Evolutionary conservation across 1,140 invertebrate species (phyloP).

Genomic region (Hesperophylax magnus): DNA sequence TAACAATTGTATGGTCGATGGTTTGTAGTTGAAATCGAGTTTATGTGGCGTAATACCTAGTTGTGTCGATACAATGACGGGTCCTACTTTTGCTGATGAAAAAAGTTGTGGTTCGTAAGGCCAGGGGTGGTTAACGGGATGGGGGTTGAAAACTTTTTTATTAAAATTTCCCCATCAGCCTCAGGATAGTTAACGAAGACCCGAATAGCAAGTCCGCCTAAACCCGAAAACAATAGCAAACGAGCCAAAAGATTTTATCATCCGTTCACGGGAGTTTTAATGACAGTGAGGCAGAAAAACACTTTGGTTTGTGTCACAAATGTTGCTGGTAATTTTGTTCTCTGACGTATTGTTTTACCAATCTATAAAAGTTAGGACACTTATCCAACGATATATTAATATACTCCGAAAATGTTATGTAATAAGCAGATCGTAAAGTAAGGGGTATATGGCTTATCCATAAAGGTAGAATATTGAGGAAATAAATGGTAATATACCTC

Average conservation of each 20-base stretch:
- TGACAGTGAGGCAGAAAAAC: too few species aligned
- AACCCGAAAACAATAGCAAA: neutral
- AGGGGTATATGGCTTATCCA: neutral
- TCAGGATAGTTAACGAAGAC: conserved; percentile 42
- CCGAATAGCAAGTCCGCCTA: neutral
- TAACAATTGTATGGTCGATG: neutral
- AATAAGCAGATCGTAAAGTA: conserved; percentile 1
- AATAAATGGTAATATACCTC: neutral
- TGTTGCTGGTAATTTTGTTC: too few species aligned
- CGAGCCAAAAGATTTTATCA: neutral
- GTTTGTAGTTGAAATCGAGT: neutral
- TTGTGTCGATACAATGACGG: conserved; percentile 16
- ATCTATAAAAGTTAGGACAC: neutral
- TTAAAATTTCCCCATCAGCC: conserved; percentile 49
- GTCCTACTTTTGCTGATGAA: conserved; percentile 50
- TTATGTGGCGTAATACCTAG: neutral
- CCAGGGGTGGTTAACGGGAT: too few species aligned
- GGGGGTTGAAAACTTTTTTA: conserved; percentile 49
- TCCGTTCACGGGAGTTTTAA: too few species aligned
- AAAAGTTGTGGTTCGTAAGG: conserved; percentile 43
- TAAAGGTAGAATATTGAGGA: conserved; percentile 6
- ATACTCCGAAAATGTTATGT: neutral
- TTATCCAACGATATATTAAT: neutral
- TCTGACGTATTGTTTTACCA: too few species aligned
- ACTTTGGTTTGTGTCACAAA: too few species aligned